These are phyloP conservation scores for Enteromius paludinosus DNA, from an alignment of 2,797 vertebrate species.

Conservation along the genomic window DNA sequence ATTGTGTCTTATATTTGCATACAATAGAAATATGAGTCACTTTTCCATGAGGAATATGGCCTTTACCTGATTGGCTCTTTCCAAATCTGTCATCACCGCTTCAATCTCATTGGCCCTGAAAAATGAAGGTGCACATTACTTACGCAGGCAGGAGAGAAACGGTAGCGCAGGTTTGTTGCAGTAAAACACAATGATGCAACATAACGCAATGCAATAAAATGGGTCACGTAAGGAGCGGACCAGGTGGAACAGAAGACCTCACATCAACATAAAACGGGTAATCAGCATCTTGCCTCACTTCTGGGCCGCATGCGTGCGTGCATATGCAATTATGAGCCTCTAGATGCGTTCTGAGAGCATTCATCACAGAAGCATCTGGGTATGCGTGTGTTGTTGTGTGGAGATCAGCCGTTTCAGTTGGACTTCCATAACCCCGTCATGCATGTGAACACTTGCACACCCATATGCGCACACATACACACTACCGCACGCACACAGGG, in stretches of 20 bases:
- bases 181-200: slow-evolving; percentile 32
- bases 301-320: slow-evolving; percentile 18
- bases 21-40: slow-evolving; percentile 26
- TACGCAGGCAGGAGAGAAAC: slow-evolving; percentile 35
- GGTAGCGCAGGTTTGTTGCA: slow-evolving; percentile 49
- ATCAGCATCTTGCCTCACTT: slow-evolving; percentile 41
- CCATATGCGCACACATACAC: slow-evolving; percentile 29
- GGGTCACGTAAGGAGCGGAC: slow-evolving; percentile 17
- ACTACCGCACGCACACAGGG: slow-evolving; percentile 23
- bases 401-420: slow-evolving; percentile 32
- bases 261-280: slow-evolving; percentile 43
- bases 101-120: slow-evolving; percentile 85
- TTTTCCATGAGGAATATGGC: slow-evolving; percentile 12
- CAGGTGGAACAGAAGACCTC: slow-evolving; percentile 38
- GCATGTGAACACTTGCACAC: slow-evolving; percentile 51
- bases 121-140: slow-evolving; percentile 18
- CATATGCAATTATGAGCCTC: slow-evolving; percentile 34
- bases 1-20: slow-evolving; percentile 40
- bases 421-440: slow-evolving; percentile 43
- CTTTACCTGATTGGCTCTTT: slow-evolving; percentile 89
- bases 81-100: slow-evolving; percentile 87
- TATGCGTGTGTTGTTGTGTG: slow-evolving; percentile 15
- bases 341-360: slow-evolving; percentile 33
- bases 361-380: slow-evolving; percentile 31
- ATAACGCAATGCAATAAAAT: slow-evolving; percentile 41